Evolutionary conservation across 2,113 vertebrate genomes (phyloP).

Genomic region (Stercorarius parasiticus): DNA sequence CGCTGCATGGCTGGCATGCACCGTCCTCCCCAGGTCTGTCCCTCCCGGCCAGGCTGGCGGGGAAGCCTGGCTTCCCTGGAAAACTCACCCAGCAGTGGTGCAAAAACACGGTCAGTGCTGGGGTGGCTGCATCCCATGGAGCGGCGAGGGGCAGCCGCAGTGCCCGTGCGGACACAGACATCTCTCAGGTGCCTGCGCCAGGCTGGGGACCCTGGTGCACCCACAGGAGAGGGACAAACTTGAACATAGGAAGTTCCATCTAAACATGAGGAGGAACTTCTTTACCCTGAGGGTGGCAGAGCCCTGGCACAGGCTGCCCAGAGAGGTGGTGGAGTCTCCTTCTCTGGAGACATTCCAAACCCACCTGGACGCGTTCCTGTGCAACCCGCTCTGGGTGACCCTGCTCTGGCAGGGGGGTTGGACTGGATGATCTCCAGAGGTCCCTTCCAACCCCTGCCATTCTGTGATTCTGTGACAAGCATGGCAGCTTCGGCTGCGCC

Average conservation of each 20-base stretch:
- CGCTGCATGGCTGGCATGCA: rapidly evolving
- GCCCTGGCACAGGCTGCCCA: too few relatives aligned
- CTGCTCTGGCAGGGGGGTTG: too few relatives aligned
- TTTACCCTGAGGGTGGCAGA: too few relatives aligned
- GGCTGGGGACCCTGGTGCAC: background rate
- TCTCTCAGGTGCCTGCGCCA: background rate
- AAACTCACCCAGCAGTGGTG: background rate
- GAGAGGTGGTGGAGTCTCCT: too few relatives aligned
- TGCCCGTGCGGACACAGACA: background rate
- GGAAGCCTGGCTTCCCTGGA: background rate
- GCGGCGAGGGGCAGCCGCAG: rapidly evolving
- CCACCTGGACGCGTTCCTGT: too few relatives aligned
- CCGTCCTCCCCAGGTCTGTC: background rate
- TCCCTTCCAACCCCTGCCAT: too few relatives aligned
- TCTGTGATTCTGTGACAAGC: background rate
- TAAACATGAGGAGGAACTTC: too few relatives aligned
- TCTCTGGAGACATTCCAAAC: too few relatives aligned
- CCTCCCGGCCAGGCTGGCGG: background rate
- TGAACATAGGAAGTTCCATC: too few relatives aligned
- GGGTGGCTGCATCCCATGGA: background rate
- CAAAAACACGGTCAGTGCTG: rapidly evolving
- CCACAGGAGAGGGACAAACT: background rate
- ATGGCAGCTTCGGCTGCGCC: rapidly evolving
- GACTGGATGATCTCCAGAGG: too few relatives aligned
- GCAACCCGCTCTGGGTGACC: too few relatives aligned